phyloP scores from a whole-genome alignment of 2,888 invertebrate genomes.

The Physocephala rufipes region DNA sequence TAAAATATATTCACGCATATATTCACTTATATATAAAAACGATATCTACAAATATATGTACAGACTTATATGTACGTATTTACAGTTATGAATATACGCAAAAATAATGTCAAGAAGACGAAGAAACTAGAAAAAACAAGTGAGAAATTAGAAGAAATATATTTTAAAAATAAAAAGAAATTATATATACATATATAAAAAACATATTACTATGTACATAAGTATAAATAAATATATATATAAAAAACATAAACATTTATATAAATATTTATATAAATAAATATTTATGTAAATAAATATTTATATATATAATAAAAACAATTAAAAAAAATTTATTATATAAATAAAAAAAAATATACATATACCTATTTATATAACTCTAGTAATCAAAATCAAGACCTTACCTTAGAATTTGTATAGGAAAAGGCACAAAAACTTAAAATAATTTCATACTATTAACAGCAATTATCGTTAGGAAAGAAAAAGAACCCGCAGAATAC shows the following conservation, averaged over 20 bases:
- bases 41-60: slow-evolving; percentile 40
- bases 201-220: slow-evolving; percentile 25
- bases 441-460: not conserved
- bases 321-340: slow-evolving; percentile 21
- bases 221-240: slow-evolving; percentile 17
- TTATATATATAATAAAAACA: slow-evolving; percentile 19
- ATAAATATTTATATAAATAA: too few relatives aligned
- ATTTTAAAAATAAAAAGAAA: slow-evolving; percentile 46
- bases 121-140: slow-evolving; percentile 45
- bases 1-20: slow-evolving; percentile 1
- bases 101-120: slow-evolving; percentile 42
- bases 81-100: slow-evolving; percentile 41
- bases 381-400: slow-evolving; percentile 22
- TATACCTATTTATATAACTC: not conserved
- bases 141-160: slow-evolving; percentile 21
- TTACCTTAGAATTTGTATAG: not conserved
- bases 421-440: not conserved
- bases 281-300: slow-evolving; percentile 9
- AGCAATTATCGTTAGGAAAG: slow-evolving; percentile 1
- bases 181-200: slow-evolving; percentile 42
- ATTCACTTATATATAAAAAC: slow-evolving; percentile 44
- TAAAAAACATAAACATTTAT: not conserved
- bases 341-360: not conserved
- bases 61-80: slow-evolving; percentile 43
- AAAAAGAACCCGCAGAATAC: not conserved